Conservation (phyloP, 2,113 vertebrate species). For the Chaetodon trifascialis region DNA sequence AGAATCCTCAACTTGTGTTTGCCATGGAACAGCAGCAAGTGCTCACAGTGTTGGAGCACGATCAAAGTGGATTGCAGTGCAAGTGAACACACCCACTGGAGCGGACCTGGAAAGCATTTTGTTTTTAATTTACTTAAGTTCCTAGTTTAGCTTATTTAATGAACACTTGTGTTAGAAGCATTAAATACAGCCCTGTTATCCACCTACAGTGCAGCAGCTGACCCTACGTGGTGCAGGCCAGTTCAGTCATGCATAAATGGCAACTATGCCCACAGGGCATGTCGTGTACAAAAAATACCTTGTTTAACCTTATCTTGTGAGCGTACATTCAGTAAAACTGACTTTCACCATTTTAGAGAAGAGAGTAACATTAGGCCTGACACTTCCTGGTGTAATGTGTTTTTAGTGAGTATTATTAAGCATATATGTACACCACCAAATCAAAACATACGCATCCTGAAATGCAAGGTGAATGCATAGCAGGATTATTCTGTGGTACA, state of each 20-base stretch:
- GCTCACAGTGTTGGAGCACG: slow-evolving; percentile 47
- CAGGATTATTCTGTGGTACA: slow-evolving; percentile 14
- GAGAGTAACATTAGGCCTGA: slow-evolving; percentile 26
- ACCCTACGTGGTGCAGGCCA: slow-evolving; percentile 61
- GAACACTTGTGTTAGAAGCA: slow-evolving; percentile 50
- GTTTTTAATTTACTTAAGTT: slow-evolving; percentile 54
- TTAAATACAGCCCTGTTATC: slow-evolving; percentile 54
- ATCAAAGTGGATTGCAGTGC: slow-evolving; percentile 62
- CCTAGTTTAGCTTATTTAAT: slow-evolving; percentile 63
- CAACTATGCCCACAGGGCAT: slow-evolving; percentile 69
- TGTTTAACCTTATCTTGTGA: slow-evolving; percentile 68
- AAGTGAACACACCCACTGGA: slow-evolving; percentile 30
- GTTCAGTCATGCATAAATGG: slow-evolving; percentile 79
- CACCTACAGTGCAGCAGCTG: slow-evolving; percentile 63
- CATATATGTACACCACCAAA: neutral
- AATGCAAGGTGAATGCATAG: slow-evolving; percentile 2
- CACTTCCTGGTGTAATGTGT: slow-evolving; percentile 6
- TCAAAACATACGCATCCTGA: slow-evolving; percentile 9
- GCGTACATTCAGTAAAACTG: slow-evolving; percentile 58
- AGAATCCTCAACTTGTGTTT: slow-evolving; percentile 59
- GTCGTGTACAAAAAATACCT: slow-evolving; percentile 63
- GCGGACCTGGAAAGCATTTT: slow-evolving; percentile 38
- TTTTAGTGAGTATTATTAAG: slow-evolving; percentile 8
- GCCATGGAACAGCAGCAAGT: slow-evolving; percentile 54
- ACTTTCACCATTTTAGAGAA: slow-evolving; percentile 44